Percentiles rank a stretch among this genome's conserved stretches.
These are phyloP conservation scores for Cyphomyrmex costatus DNA, from an alignment of 1,140 invertebrate species.

Conservation along the genomic window DNA sequence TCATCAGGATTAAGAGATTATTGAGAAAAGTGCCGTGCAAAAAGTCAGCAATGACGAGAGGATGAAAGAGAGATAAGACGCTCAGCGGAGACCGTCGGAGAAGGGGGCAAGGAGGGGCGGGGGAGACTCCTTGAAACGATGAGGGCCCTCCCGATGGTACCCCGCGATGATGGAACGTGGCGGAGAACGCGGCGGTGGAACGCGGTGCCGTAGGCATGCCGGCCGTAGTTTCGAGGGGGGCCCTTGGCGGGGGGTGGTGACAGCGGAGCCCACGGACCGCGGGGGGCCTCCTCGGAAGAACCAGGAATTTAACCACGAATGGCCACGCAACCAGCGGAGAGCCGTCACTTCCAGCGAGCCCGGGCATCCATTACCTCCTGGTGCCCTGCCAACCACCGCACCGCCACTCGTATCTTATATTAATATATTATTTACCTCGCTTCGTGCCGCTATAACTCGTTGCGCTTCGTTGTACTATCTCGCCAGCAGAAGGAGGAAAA, in stretches of 20 bases:
- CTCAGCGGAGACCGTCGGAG: neutral
- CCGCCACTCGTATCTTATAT: constrained; percentile 84
- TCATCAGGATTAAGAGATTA: constrained; percentile 71
- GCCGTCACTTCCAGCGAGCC: constrained; percentile 85
- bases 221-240: constrained; percentile 70
- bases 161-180: constrained; percentile 75
- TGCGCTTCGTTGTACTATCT: constrained; percentile 67
- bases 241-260: constrained; percentile 86
- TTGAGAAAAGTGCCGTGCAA: constrained; percentile 66
- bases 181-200: constrained; percentile 67
- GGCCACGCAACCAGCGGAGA: constrained; percentile 85
- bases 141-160: constrained; percentile 38
- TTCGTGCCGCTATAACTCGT: constrained; percentile 80
- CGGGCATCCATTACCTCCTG: constrained; percentile 86
- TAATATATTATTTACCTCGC: constrained; percentile 86
- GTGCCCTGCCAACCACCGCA: constrained; percentile 83
- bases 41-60: constrained; percentile 44
- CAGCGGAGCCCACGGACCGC: constrained; percentile 81
- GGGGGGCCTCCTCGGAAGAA: constrained; percentile 83
- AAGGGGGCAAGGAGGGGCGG: neutral
- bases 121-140: constrained; percentile 31
- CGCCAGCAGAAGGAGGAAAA: neutral
- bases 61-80: constrained; percentile 23
- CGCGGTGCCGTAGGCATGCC: constrained; percentile 72
- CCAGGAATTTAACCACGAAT: constrained; percentile 86